Evolutionary conservation across 1,140 invertebrate genomes (phyloP), one percentile per base, ranked within the genome.

Genomic region (Triops longicaudatus): DNA sequence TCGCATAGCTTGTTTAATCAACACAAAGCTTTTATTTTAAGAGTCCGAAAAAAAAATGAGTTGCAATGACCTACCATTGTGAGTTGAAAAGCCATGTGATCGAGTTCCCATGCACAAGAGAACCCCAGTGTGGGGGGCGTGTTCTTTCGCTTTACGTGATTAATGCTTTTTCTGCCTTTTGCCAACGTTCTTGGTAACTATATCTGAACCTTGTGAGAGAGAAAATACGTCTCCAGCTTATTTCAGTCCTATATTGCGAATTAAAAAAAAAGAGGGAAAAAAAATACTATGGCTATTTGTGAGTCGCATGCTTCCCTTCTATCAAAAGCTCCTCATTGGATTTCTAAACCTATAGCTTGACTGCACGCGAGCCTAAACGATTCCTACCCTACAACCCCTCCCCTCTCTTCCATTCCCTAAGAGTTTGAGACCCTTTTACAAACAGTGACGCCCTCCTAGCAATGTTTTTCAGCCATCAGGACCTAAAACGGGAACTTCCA

Each of bases 351-450:
- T 63, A 63, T 63, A 63, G 50, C 50, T 63, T 63, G 17, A 5
- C 22, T 63, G 50, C 50, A 63, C 50, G 50, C 50, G 22, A 63
- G 17, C 50, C 50, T 63, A 63, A 63, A 63, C 50, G 50, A 63
- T 22, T 63, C 50, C 50, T 17, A n/a, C 14, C 50, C 17, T 63
- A 63, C 14, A 63, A n/a, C 14, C 50, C 14, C 50, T 22, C 50
- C 31, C 31, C 31, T 37, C 31, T 37, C 31, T 37, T 37, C 31
- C 31, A 37, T 37, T 37, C 31, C 31, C 31, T 37, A 37, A 37
- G 31, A 37, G 31, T 37, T n/a, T 37, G 31, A 37, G 31, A 37
- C 31, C 31, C 31, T 7, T 37, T 37, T 37, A 37, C 31, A 37
- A 37, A 37, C 31, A 37, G 31, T 7, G 2, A 37, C 31, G 31